phyloP scores from a whole-genome alignment of 2,797 vertebrate species.

The Aplochiton taeniatus region DNA sequence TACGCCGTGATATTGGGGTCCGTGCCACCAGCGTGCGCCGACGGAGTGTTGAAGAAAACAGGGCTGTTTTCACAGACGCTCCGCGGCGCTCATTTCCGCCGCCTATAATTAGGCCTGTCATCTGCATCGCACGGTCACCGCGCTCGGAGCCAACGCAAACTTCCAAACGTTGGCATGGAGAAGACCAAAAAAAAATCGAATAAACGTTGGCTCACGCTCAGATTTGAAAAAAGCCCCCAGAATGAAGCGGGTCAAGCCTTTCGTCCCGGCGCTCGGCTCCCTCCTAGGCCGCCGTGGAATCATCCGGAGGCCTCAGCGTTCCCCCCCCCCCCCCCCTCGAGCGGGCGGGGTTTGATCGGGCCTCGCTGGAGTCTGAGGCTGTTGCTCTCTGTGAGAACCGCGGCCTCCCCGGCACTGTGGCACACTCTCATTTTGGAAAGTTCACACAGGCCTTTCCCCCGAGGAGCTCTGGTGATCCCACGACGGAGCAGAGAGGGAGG shows the following conservation, averaged over 20 bases:
- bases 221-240: conserved; percentile 25
- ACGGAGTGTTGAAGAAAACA: conserved; percentile 53
- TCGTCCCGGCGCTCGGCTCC: conserved; percentile 53
- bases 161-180: conserved; percentile 48
- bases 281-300: background rate
- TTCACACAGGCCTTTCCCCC: conserved; percentile 65
- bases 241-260: conserved; percentile 45
- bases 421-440: conserved; percentile 64
- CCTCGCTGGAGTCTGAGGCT: conserved; percentile 42
- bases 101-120: conserved; percentile 72
- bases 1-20: conserved; percentile 69
- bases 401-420: conserved; percentile 48
- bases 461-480: conserved; percentile 53
- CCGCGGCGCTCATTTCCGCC: conserved; percentile 56
- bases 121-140: conserved; percentile 54
- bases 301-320: background rate
- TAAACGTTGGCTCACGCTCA: conserved; percentile 51
- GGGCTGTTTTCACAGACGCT: conserved; percentile 54
- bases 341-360: conserved; percentile 54
- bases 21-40: conserved; percentile 60
- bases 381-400: background rate
- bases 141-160: conserved; percentile 65
- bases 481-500: conserved; percentile 40
- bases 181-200: conserved; percentile 37
- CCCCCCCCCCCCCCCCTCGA: conserved; percentile 38